Conservation (phyloP, 1,140 invertebrate species). For the Orchesella cincta region DNA sequence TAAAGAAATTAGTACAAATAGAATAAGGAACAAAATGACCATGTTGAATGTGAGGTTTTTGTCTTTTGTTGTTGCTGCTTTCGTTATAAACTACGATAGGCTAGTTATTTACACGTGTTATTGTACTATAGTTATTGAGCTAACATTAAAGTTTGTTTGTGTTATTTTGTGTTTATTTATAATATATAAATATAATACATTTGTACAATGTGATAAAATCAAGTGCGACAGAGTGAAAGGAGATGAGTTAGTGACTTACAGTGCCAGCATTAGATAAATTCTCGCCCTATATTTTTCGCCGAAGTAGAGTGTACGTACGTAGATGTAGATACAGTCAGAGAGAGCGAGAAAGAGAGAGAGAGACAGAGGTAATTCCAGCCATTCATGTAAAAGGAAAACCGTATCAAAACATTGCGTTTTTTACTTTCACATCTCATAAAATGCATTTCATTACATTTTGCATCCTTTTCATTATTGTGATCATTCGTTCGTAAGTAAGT, state of each 20-base stretch:
- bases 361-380: slow-evolving; percentile 15
- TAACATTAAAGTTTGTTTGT: not conserved
- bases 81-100: too few relatives aligned
- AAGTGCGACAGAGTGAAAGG: slow-evolving; percentile 28
- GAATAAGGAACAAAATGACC: too few relatives aligned
- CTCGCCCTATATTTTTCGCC: slow-evolving; percentile 32
- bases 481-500: too few relatives aligned
- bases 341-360: slow-evolving; percentile 27
- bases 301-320: slow-evolving; percentile 13
- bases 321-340: slow-evolving; percentile 12
- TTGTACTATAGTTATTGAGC: not conserved
- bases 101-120: too few relatives aligned
- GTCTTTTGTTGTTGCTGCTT: too few relatives aligned
- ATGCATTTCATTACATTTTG: not conserved
- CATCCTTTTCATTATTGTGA: not conserved
- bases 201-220: slow-evolving; percentile 18
- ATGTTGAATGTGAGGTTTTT: too few relatives aligned
- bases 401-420: slow-evolving; percentile 5
- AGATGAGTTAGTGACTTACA: slow-evolving; percentile 39
- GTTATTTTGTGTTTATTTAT: not conserved
- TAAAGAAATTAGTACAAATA: too few relatives aligned
- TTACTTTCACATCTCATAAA: slow-evolving; percentile 6
- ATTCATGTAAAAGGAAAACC: slow-evolving; percentile 34
- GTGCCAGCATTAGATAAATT: slow-evolving; percentile 37
- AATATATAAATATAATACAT: not conserved